Percentiles rank a stretch among this genome's conserved stretches.
phyloP scores from a whole-genome alignment of 2,888 invertebrate genomes.

The Agonopterix subpropinquella region DNA sequence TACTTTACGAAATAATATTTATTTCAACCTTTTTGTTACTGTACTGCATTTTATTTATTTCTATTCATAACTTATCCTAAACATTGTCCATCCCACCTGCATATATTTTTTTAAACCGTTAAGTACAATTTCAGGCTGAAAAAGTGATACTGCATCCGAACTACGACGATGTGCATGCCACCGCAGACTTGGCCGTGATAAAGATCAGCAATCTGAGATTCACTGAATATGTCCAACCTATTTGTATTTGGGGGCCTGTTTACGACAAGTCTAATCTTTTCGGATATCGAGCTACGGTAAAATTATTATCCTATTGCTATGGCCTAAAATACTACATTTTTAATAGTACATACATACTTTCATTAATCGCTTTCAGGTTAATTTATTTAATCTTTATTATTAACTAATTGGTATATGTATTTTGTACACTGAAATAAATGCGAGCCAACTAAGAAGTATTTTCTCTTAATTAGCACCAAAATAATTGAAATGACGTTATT shows the following conservation, averaged over 20 bases:
- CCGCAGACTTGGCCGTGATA: constrained; percentile 59
- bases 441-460: too few relatives aligned
- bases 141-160: constrained; percentile 52
- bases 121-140: constrained; percentile 34
- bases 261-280: constrained; percentile 48
- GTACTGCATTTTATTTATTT: neutral
- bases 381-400: too few relatives aligned
- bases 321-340: too few relatives aligned
- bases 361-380: too few relatives aligned
- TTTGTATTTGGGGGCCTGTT: constrained; percentile 62
- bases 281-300: constrained; percentile 51
- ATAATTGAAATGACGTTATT: too few relatives aligned
- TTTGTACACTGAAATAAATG: too few relatives aligned
- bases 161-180: constrained; percentile 34
- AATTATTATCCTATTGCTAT: constrained; percentile 2
- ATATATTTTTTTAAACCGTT: neutral
- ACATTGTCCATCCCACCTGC: too few relatives aligned
- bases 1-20: too few relatives aligned
- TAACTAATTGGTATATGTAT: too few relatives aligned
- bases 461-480: too few relatives aligned
- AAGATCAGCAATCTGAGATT: constrained; percentile 42
- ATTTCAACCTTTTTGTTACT: too few relatives aligned
- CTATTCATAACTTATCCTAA: neutral
- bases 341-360: too few relatives aligned
- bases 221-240: constrained; percentile 58